These are phyloP conservation scores for Seriola dumerili DNA, from an alignment of 2,113 vertebrate species.

Conservation along the genomic window DNA sequence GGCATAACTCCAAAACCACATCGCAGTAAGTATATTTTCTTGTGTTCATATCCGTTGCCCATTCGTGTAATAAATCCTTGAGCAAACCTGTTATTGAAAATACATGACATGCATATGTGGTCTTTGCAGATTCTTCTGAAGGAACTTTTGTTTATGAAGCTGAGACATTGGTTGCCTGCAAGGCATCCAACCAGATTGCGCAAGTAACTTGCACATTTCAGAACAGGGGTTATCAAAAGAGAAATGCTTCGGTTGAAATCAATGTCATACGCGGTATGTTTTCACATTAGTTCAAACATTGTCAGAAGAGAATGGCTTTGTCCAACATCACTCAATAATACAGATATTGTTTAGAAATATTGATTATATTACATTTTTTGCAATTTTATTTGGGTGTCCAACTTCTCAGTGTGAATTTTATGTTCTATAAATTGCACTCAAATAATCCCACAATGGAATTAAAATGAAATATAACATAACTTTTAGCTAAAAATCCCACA, in stretches of 20 bases:
- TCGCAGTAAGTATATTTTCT: constrained; percentile 10
- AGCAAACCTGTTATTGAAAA: background rate
- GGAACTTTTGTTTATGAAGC: rapidly evolving
- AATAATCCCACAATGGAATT: background rate
- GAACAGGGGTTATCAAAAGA: constrained; percentile 35
- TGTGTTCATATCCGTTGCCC: background rate
- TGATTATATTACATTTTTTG: background rate
- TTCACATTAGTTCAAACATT: background rate
- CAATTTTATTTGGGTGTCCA: background rate
- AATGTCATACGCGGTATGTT: constrained; percentile 68
- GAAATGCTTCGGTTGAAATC: rapidly evolving
- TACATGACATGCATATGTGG: background rate
- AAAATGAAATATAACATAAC: background rate
- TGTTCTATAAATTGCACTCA: background rate
- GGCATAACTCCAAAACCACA: rapidly evolving
- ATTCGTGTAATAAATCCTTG: background rate
- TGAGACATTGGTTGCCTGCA: background rate
- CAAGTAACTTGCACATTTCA: constrained; percentile 1
- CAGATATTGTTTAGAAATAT: too few relatives aligned
- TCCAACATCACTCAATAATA: too few relatives aligned
- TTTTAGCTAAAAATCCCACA: too few relatives aligned
- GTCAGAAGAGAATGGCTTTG: background rate
- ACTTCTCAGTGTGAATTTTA: background rate
- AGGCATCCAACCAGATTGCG: rapidly evolving
- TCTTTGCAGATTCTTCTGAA: constrained; percentile 6